phyloP scores from a whole-genome alignment of 2,888 invertebrate genomes.

The Fragum sueziense region DNA sequence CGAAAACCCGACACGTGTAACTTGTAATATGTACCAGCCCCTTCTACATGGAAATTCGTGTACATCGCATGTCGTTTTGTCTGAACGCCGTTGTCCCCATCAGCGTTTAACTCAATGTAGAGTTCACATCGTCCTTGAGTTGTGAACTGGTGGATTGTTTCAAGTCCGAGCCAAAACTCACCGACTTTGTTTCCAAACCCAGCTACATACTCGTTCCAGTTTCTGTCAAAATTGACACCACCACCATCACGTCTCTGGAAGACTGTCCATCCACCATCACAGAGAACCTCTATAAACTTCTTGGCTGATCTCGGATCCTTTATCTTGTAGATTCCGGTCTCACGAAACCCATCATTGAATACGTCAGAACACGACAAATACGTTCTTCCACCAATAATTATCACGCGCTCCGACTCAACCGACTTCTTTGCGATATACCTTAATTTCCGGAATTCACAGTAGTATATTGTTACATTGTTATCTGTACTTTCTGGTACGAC shows the following conservation, averaged over 20 bases:
- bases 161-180: slow-evolving; percentile 42
- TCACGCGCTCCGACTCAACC: neutral
- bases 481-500: neutral
- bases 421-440: neutral
- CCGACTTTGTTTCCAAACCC: slow-evolving; percentile 1
- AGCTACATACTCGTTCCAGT: neutral
- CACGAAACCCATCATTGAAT: neutral
- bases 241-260: slow-evolving; percentile 15
- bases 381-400: neutral
- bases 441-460: neutral
- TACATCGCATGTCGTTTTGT: neutral
- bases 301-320: neutral
- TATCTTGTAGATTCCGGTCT: neutral
- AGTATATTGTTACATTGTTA: neutral
- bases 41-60: neutral
- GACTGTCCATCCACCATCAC: slow-evolving; percentile 3
- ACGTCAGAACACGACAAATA: neutral
- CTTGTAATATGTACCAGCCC: neutral
- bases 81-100: neutral
- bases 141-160: slow-evolving; percentile 23
- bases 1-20: neutral
- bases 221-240: neutral
- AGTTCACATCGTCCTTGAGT: slow-evolving; percentile 12
- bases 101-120: slow-evolving; percentile 22
- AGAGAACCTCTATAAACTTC: neutral